A percentile compares a stretch with the other conserved stretches of the same genome.
These are phyloP conservation scores for Pangasius sanitwongsei DNA, from an alignment of 2,797 vertebrate species.

Conservation along the genomic window DNA sequence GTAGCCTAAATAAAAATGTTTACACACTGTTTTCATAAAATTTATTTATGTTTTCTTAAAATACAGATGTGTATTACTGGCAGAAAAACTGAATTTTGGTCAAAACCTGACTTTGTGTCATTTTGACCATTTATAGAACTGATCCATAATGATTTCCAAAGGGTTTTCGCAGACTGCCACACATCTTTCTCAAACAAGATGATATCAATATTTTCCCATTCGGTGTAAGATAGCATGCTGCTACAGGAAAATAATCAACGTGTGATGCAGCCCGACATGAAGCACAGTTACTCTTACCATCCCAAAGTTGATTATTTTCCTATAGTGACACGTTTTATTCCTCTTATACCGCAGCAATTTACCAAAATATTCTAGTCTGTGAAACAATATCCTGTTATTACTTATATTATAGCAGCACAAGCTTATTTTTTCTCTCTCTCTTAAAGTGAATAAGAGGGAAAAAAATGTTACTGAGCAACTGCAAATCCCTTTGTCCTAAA, in stretches of 20 bases:
- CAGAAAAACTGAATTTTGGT: neutral
- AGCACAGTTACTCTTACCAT: neutral
- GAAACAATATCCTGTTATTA: neutral
- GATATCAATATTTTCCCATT: neutral
- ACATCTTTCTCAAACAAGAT: neutral
- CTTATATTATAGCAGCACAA: neutral
- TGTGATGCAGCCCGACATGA: neutral
- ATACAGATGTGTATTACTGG: neutral
- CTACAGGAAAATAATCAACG: neutral
- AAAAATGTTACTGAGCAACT: neutral
- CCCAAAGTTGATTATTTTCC: neutral
- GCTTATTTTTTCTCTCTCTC: neutral
- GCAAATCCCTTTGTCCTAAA: neutral
- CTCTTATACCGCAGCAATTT: neutral
- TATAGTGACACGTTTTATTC: neutral
- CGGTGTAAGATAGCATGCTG: neutral
- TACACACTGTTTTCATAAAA: neutral
- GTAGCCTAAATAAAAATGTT: neutral
- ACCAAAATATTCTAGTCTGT: neutral
- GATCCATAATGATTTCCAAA: neutral
- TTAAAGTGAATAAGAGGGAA: neutral
- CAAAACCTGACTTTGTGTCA: too few species aligned
- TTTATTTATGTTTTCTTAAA: neutral
- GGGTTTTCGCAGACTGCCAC: neutral
- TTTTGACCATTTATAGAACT: neutral